These are phyloP conservation scores for Enhydra lutris DNA, from an alignment of 2,113 vertebrate genomes.

Conservation along the genomic window DNA sequence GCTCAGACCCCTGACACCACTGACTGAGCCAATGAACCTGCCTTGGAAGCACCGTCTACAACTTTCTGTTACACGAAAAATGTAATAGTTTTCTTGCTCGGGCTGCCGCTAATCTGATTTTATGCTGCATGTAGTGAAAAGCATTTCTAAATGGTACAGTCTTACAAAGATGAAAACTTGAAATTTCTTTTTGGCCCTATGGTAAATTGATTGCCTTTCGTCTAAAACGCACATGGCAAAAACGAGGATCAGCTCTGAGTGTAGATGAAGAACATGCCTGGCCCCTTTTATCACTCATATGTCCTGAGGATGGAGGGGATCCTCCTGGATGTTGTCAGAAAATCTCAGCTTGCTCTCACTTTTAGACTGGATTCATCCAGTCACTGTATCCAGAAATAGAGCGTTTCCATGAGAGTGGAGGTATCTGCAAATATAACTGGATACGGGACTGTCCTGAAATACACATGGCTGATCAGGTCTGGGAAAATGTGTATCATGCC, in stretches of 20 bases:
- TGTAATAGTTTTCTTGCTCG: neutral
- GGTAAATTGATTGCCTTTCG: neutral
- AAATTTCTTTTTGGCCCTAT: neutral
- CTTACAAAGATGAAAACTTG: neutral
- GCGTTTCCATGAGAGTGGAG: neutral
- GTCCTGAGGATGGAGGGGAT: neutral
- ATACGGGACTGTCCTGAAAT: neutral
- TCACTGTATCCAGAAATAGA: neutral
- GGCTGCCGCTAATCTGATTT: neutral
- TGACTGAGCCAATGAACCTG: neutral
- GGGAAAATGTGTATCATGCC: rapidly evolving
- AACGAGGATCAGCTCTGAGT: neutral
- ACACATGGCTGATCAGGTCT: rapidly evolving
- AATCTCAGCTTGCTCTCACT: neutral
- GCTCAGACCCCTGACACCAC: neutral
- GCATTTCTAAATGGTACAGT: neutral
- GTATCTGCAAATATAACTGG: neutral
- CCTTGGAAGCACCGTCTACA: neutral
- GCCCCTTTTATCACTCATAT: neutral
- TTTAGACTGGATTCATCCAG: neutral
- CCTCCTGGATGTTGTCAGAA: neutral
- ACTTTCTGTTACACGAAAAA: neutral
- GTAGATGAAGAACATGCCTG: neutral
- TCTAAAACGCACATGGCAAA: neutral
- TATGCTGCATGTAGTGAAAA: neutral